phyloP scores from a whole-genome alignment of 2,888 invertebrate species.

The Pyrochroa serraticornis region DNA sequence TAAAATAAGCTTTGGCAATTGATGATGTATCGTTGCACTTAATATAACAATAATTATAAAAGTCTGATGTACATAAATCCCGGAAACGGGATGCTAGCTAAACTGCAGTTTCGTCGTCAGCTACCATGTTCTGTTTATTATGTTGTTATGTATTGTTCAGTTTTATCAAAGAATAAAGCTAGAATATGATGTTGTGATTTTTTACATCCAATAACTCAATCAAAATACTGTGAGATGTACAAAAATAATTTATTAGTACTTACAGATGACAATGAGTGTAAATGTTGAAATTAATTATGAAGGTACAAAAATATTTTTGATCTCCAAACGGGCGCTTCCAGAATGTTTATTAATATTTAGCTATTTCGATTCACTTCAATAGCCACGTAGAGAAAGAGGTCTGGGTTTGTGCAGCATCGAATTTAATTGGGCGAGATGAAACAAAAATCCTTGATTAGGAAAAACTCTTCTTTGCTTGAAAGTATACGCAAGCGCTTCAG shows the following conservation, averaged over 20 bases:
- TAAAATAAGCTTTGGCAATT: constrained; percentile 24
- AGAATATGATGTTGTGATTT: constrained; percentile 7
- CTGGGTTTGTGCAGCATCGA: constrained; percentile 51
- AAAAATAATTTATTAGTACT: too few species aligned
- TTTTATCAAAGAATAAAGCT: constrained; percentile 29
- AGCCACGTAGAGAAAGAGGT: constrained; percentile 2
- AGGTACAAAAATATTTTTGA: neutral
- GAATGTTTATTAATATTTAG: neutral
- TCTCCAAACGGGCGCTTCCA: neutral
- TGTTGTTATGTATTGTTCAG: constrained; percentile 25
- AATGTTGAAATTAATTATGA: neutral
- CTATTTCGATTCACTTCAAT: neutral
- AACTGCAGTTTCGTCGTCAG: constrained; percentile 21
- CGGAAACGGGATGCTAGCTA: constrained; percentile 23
- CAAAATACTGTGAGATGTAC: neutral
- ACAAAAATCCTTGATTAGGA: constrained; percentile 82
- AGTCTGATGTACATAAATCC: constrained; percentile 31
- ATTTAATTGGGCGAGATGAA: constrained; percentile 72
- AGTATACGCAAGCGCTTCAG: constrained; percentile 74
- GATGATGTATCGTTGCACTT: constrained; percentile 29
- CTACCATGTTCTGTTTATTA: constrained; percentile 24
- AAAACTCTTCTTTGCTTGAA: constrained; percentile 74
- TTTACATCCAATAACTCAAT: neutral
- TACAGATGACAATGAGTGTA: too few species aligned
- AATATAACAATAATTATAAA: constrained; percentile 24